Base-by-base conservation (phyloP, 2,113 vertebrate species). In the Mastomys natalensis region DNA sequence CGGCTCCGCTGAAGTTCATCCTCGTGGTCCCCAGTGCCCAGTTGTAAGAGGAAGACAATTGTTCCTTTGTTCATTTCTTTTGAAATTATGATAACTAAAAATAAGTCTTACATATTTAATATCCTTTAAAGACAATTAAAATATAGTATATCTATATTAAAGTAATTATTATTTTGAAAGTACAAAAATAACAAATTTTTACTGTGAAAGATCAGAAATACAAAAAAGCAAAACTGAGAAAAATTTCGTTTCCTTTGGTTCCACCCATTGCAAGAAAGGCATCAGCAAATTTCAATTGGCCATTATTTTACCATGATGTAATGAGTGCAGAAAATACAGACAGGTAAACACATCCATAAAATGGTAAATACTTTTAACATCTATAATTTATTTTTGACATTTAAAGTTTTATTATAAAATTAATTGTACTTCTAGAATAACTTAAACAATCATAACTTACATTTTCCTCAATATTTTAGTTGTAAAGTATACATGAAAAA, bases 401-500 rank as follows among this genome's bases (percentile, higher is more conserved):
- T 85, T 95, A 58, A 93, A 24, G 16, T 45, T 73, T 60, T n/a
- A 70, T 45, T 87, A 51, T 64, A 64, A 91, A 73, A 22, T 86
- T 81, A 53, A 4, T 7, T 26, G 45, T 16, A 40, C 26, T 77
- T 43, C 43, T 76, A 45, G 31, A 66, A 51, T 24, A 84, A 10
- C 2, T 29, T 81, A 37, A 17, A 15, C 19, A 81, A 87, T 43
- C 15, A 31, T 29, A 16, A 55, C 22, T 7, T 58, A 2, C 19
- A 85, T 45, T 22, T 87, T 84, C 12, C 0, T 74, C 3, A 90
- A 88, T 1, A 43, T 45, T 96, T 89, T 78, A 22, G 31, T 73
- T 60, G 76, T 21, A 68, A 89, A 93, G 26, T 78, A 60, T 5
- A n/a, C 88, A 31, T 13, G 92, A 97, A 80, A 45, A 87, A 45